Base-by-base conservation (phyloP, 1,140 invertebrate species). In the Vanessa atalanta region DNA sequence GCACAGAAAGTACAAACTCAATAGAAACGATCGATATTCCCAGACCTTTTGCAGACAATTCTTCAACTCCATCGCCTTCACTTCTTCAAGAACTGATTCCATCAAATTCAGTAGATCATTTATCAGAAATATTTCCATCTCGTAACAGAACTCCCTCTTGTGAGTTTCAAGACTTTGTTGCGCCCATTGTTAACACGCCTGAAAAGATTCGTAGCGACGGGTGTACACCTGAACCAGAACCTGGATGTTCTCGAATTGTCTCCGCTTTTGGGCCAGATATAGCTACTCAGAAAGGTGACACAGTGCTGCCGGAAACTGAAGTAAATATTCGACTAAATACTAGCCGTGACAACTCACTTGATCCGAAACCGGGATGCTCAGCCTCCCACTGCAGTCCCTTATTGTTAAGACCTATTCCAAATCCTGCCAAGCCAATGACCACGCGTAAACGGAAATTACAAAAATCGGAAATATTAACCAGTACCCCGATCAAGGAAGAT, bases 1-100 rank as follows among this genome's bases (percentile, higher is more conserved):
- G 51, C 61, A 65, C 64, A 63, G 73, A 78, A 75, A 63, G 26
- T 50, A 75, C 55, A 76, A 72, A 72, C 53, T 60, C 70, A 70
- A 47, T 74, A 93, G 93, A 61, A 94, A 89, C 12, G 43, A 43
- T 55, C 15, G 50, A 68, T 57, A 55, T 31, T 31, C 26, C 26
- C 26, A 31, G 26, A 31, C 26, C 26, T 31, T 31, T 31, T 31
- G 26, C 26, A 31, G 26, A 31, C 26, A 31, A 1, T 31, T 31
- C 66, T 68, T 55, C 26, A 68, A 68, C 72, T 69, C 72, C 75
- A 72, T 75, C 64, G 57, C 73, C 75, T 78, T 79, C 73, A 26
- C 63, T 80, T 76, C 69, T 53, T 53, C 13, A 53, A 15, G 14
- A 53, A 31, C 26, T 31, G n/a, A 53, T 53, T 15, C 14, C 55